phyloP scores from a whole-genome alignment of 1,140 invertebrate species.

The Hycleus phaleratus region DNA sequence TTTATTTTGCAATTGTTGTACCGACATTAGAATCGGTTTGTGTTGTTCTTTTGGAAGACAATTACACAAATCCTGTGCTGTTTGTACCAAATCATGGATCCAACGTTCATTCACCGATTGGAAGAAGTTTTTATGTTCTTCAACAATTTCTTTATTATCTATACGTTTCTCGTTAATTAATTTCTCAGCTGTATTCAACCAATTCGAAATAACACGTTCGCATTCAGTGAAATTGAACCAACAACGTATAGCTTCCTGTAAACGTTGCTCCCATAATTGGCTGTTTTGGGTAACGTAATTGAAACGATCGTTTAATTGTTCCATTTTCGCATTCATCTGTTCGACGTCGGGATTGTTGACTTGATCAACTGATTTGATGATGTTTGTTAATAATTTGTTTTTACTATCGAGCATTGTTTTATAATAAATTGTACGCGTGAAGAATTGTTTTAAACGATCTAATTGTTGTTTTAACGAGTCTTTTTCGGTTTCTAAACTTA shows the following conservation, averaged over 20 bases:
- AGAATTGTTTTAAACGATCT: conserved; percentile 79
- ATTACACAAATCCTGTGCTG: conserved; percentile 70
- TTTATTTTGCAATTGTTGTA: conserved; percentile 61
- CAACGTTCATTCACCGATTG: conserved; percentile 74
- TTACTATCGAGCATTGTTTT: conserved; percentile 90
- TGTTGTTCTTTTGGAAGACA: conserved; percentile 60
- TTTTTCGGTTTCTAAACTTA: conserved; percentile 58
- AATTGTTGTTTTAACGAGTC: conserved; percentile 66
- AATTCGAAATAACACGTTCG: conserved; percentile 71
- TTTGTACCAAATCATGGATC: conserved; percentile 70
- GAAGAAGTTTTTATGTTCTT: conserved; percentile 78
- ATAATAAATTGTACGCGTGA: conserved; percentile 81
- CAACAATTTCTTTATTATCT: conserved; percentile 71
- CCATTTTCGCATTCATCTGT: conserved; percentile 62
- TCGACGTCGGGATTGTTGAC: conserved; percentile 64
- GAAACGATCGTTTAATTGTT: conserved; percentile 77
- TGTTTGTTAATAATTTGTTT: conserved; percentile 86
- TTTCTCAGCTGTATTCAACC: conserved; percentile 76
- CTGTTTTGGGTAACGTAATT: conserved; percentile 61
- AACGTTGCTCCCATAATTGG: conserved; percentile 67
- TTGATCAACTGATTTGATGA: conserved; percentile 68
- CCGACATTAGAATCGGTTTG: conserved; percentile 56
- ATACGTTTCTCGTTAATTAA: conserved; percentile 73
- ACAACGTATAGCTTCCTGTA: conserved; percentile 69
- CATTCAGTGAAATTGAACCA: conserved; percentile 82